These are phyloP conservation scores for Scomber japonicus DNA, from an alignment of 2,113 vertebrate species.

Conservation along the genomic window DNA sequence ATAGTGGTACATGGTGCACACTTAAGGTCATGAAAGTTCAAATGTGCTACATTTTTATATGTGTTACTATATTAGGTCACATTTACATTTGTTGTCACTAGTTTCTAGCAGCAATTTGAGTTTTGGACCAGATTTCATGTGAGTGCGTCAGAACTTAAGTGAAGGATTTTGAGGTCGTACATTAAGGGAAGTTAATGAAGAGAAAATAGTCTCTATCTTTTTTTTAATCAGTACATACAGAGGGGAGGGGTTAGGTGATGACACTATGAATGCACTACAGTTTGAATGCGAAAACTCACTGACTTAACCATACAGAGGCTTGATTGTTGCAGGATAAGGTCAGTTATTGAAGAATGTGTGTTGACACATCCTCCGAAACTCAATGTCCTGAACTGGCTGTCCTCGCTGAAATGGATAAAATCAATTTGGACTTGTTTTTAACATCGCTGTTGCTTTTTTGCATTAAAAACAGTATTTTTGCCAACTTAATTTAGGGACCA, in stretches of 20 bases:
- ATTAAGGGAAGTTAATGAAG: neutral
- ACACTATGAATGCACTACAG: conserved; percentile 48
- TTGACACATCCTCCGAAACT: neutral
- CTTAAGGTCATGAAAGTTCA: neutral
- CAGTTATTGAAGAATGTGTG: conserved; percentile 47
- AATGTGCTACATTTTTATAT: neutral
- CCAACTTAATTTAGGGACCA: no score
- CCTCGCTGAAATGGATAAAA: neutral
- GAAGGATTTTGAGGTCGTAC: neutral
- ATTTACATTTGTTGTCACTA: neutral
- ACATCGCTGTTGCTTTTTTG: neutral
- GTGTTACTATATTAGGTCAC: neutral
- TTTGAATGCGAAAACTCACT: conserved; percentile 49
- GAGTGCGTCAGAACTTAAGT: neutral
- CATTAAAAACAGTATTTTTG: neutral
- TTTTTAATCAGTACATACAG: conserved; percentile 2
- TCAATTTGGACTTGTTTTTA: neutral
- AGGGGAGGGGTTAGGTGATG: neutral
- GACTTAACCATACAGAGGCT: conserved; percentile 45
- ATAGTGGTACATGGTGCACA: neutral
- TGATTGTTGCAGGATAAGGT: conserved; percentile 50
- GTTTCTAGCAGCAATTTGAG: neutral
- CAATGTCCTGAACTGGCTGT: neutral
- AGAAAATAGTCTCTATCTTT: neutral
- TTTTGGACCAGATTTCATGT: neutral